A percentile compares a stretch with the other conserved stretches of the same genome.
These are phyloP conservation scores for Aspidiotus destructor DNA, from an alignment of 2,888 invertebrate genomes.

Conservation along the genomic window DNA sequence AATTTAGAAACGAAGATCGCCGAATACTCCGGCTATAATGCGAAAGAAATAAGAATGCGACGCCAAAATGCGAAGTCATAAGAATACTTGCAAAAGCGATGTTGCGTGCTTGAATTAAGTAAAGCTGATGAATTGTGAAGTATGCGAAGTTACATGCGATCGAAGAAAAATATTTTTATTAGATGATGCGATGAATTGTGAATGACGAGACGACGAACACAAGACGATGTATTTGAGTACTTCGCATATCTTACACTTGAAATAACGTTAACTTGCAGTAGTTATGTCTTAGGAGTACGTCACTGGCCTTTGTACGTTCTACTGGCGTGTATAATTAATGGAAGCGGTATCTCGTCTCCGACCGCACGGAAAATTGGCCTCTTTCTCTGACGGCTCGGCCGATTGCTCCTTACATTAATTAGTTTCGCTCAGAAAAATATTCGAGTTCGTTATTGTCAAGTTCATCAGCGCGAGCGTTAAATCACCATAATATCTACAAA, in stretches of 20 bases:
- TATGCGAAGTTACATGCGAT: too few species aligned
- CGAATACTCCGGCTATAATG: too few species aligned
- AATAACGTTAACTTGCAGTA: too few species aligned
- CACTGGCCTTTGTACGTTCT: background rate
- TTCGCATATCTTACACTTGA: background rate
- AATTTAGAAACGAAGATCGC: too few species aligned
- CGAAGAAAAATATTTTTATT: too few species aligned
- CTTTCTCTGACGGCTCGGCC: background rate
- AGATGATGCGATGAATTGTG: background rate
- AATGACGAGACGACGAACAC: background rate
- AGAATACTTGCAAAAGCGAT: too few species aligned
- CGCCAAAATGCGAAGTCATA: too few species aligned
- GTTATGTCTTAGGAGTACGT: background rate
- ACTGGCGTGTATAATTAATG: background rate
- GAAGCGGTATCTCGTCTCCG: background rate
- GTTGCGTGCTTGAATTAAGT: too few species aligned
- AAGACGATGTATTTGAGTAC: background rate
- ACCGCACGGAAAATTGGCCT: slow-evolving; percentile 1
- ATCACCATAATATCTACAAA: background rate
- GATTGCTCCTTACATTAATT: background rate
- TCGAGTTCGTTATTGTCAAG: background rate
- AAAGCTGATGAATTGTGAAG: too few species aligned
- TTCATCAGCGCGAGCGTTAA: background rate
- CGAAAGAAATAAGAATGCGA: too few species aligned
- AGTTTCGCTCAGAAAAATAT: background rate